Conservation (phyloP, 2,113 vertebrate species). For the Atlantisia rogersi region DNA sequence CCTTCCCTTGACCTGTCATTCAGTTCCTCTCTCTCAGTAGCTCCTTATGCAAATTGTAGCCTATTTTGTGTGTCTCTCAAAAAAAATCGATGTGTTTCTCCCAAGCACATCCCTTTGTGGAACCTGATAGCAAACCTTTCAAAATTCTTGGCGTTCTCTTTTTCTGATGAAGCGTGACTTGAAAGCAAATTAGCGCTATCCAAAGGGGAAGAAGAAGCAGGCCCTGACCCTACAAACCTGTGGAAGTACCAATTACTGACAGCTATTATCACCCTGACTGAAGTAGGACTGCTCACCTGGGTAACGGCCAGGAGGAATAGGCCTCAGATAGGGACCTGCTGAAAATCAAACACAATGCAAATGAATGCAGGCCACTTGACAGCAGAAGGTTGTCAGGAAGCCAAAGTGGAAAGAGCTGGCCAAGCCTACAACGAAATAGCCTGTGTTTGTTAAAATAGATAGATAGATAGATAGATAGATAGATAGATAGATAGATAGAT, state of each 20-base stretch:
- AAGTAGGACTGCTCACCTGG: conserved; percentile 35
- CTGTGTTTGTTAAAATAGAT: neutral
- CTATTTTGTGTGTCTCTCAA: conserved; percentile 3
- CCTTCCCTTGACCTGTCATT: neutral
- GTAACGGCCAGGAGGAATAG: neutral
- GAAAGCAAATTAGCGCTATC: neutral
- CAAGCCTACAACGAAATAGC: neutral
- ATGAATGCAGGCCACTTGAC: conserved; percentile 24
- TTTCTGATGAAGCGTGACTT: neutral
- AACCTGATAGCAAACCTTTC: conserved; percentile 33
- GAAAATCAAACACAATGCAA: neutral
- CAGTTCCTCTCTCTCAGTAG: neutral
- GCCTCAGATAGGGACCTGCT: conserved; percentile 18
- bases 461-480: neutral
- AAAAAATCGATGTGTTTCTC: conserved; percentile 4
- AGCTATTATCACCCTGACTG: neutral
- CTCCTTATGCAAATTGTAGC: conserved; percentile 45
- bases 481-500: neutral
- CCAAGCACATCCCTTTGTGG: conserved; percentile 22
- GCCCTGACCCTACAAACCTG: neutral
- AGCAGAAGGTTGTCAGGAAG: conserved; percentile 38
- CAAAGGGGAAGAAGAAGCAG: neutral
- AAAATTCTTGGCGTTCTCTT: conserved; percentile 15
- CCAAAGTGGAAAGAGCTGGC: conserved; percentile 7
- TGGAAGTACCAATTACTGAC: conserved; percentile 26